Conservation (phyloP, 2,113 vertebrate species). For the Paedocypris sp. region DNA sequence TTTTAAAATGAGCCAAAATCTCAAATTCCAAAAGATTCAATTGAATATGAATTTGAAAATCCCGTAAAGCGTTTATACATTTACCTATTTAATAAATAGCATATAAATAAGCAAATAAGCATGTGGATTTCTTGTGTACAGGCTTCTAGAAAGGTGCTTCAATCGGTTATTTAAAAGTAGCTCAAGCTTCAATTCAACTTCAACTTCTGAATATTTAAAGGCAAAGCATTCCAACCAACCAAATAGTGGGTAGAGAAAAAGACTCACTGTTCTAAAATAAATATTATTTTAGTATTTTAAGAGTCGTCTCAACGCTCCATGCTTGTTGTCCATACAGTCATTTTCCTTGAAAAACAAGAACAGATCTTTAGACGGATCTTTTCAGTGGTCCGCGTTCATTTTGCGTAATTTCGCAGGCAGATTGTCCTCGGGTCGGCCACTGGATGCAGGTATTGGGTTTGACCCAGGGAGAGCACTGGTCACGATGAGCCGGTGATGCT, state of each 20-base stretch:
- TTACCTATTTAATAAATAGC: not conserved
- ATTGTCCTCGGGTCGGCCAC: slow-evolving; percentile 58
- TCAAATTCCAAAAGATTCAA: too few species aligned
- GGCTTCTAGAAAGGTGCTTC: not conserved
- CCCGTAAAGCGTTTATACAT: too few species aligned
- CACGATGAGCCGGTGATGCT: slow-evolving; percentile 49
- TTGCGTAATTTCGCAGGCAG: slow-evolving; percentile 64
- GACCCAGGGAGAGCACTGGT: too few species aligned
- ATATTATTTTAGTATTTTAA: slow-evolving; percentile 4
- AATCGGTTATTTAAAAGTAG: not conserved
- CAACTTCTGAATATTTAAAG: not conserved
- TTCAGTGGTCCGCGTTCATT: slow-evolving; percentile 62
- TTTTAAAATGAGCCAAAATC: not conserved
- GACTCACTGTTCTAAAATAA: slow-evolving; percentile 23
- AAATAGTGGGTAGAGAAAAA: slow-evolving; percentile 5
- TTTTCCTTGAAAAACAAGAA: not conserved
- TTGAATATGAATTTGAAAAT: too few species aligned
- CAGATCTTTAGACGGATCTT: not conserved
- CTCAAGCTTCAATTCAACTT: not conserved
- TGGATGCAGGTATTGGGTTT: slow-evolving; percentile 28
- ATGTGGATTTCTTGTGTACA: slow-evolving; percentile 8
- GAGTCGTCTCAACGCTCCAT: not conserved
- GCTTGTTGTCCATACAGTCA: not conserved
- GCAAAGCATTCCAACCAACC: slow-evolving; percentile 4
- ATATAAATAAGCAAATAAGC: slow-evolving; percentile 9